phyloP scores from a whole-genome alignment of 1,140 invertebrate species.

The Luehdorfia chinensis region DNA sequence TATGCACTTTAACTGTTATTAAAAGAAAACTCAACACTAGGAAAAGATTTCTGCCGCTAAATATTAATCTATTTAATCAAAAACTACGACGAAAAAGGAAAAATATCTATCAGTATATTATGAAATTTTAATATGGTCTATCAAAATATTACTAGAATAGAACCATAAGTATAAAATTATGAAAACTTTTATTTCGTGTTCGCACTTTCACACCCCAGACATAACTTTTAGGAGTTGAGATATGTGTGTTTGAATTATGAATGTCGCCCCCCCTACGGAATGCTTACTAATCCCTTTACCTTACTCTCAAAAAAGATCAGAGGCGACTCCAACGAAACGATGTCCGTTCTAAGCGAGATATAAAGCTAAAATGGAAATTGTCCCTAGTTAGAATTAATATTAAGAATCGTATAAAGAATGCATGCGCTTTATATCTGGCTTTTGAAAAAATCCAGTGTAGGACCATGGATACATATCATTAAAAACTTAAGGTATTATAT shows the following conservation, averaged over 20 bases:
- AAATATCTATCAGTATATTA: no score
- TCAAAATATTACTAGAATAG: no score
- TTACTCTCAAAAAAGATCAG: conserved; percentile 36
- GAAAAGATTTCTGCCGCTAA: no score
- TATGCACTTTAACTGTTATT: conserved; percentile 20
- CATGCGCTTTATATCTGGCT: conserved; percentile 74
- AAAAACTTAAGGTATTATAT: conserved; percentile 50
- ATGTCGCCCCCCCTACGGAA: conserved; percentile 35
- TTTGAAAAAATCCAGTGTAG: conserved; percentile 68
- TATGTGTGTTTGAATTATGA: conserved; percentile 33
- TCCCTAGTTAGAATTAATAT: conserved; percentile 45
- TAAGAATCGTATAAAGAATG: conserved; percentile 66
- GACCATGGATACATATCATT: conserved; percentile 72
- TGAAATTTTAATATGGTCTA: no score
- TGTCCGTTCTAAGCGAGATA: conserved; percentile 68
- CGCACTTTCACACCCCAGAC: conserved; percentile 17
- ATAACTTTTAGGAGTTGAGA: conserved; percentile 23
- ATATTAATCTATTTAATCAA: no score
- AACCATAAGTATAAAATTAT: no score
- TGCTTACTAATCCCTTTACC: not conserved
- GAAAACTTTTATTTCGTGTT: not conserved
- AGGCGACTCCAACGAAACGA: conserved; percentile 64
- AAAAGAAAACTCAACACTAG: no score
- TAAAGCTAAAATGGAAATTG: conserved; percentile 59
- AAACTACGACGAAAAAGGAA: no score